phyloP scores from a whole-genome alignment of 1,140 invertebrate genomes.

The Hermatobates lingyangjiaoensis region DNA sequence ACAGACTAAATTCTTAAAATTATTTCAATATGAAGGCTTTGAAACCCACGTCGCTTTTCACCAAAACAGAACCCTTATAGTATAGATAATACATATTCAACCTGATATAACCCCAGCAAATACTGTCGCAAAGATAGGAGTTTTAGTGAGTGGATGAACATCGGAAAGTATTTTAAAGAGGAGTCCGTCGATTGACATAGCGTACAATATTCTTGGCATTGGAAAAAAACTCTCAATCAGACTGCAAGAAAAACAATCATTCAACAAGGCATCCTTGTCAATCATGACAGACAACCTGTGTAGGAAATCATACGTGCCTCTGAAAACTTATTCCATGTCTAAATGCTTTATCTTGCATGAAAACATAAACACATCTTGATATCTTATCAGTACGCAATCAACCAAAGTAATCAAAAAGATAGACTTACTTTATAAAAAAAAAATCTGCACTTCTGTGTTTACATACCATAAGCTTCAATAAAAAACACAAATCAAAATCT shows the following conservation, averaged over 20 bases:
- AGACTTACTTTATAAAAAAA: no score
- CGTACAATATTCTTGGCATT: constrained; percentile 26
- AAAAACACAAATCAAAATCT: no score
- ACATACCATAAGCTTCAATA: no score
- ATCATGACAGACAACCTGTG: neutral
- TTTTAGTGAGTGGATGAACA: constrained; percentile 31
- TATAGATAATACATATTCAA: neutral
- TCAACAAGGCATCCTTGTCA: neutral
- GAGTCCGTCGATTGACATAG: constrained; percentile 40
- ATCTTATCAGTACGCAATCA: neutral
- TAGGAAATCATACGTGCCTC: neutral
- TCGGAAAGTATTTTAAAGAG: constrained; percentile 31
- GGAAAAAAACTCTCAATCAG: constrained; percentile 12
- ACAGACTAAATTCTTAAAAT: no score
- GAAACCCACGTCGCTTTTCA: neutral
- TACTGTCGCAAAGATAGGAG: constrained; percentile 35
- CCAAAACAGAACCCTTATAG: neutral
- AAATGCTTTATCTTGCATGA: neutral
- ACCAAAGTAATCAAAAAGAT: neutral
- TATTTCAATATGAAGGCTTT: neutral
- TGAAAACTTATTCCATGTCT: neutral
- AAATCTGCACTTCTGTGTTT: no score
- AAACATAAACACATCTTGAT: neutral
- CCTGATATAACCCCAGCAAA: constrained; percentile 21
- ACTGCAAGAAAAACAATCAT: constrained; percentile 2